A percentile compares a stretch with the other conserved stretches of the same genome.
Conservation (phyloP, 2,888 invertebrate genomes). For the Gryllus longicercus region DNA sequence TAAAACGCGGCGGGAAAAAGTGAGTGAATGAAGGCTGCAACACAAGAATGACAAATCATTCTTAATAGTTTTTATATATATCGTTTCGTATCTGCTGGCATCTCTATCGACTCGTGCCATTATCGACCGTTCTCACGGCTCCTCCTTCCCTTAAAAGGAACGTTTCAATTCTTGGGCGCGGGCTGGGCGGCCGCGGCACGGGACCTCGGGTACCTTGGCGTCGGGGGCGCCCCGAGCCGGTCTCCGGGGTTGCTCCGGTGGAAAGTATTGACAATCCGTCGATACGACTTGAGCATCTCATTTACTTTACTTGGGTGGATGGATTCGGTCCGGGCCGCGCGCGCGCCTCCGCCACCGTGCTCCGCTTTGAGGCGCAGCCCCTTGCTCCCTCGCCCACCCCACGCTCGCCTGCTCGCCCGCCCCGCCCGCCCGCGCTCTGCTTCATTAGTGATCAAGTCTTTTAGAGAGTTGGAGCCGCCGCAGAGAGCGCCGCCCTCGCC, state of each 20-base stretch:
- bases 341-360: neutral
- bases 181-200: too few relatives aligned
- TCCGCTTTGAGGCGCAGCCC: neutral
- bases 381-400: neutral
- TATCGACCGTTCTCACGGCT: too few relatives aligned
- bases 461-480: neutral
- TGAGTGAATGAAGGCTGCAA: too few relatives aligned
- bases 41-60: too few relatives aligned
- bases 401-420: neutral
- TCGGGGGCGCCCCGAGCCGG: too few relatives aligned
- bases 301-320: constrained; percentile 29
- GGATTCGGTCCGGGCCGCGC: constrained; percentile 17
- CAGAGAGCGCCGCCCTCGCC: neutral
- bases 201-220: too few relatives aligned
- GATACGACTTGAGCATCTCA: constrained; percentile 31
- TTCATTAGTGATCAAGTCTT: constrained; percentile 4
- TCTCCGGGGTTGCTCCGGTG: neutral
- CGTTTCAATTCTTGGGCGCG: too few relatives aligned
- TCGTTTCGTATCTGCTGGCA: too few relatives aligned
- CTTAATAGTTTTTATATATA: too few relatives aligned
- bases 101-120: too few relatives aligned
- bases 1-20: too few relatives aligned
- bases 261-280: constrained; percentile 29
- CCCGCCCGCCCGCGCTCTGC: neutral
- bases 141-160: too few relatives aligned